Percentiles rank a stretch among this genome's conserved stretches.
phyloP scores from a whole-genome alignment of 2,888 invertebrate species.

The Rhingia rostrata region DNA sequence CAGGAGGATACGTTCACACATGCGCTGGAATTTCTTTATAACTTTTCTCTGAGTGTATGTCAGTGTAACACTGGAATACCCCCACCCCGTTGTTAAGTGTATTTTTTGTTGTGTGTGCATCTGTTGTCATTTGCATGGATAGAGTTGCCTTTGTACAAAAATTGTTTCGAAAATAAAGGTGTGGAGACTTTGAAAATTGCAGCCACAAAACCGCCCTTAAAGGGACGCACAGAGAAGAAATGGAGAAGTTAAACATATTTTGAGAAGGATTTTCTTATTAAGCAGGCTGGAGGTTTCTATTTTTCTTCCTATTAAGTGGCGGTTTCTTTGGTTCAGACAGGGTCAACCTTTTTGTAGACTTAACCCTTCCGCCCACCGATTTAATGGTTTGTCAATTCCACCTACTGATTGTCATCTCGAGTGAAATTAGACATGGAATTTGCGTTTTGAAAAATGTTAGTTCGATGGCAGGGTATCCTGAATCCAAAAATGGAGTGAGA shows the following conservation, averaged over 20 bases:
- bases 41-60: slow-evolving; percentile 57
- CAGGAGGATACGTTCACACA: slow-evolving; percentile 55
- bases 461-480: no score
- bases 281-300: neutral
- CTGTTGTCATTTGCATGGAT: slow-evolving; percentile 60
- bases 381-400: no score
- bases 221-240: neutral
- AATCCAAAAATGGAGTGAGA: no score
- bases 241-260: neutral
- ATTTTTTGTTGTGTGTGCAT: slow-evolving; percentile 39
- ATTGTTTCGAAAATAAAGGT: slow-evolving; percentile 57
- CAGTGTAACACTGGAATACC: slow-evolving; percentile 71
- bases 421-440: no score
- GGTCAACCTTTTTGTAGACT: no score
- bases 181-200: slow-evolving; percentile 45
- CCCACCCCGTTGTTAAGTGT: slow-evolving; percentile 11
- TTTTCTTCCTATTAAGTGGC: no score
- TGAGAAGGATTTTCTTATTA: neutral
- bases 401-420: no score
- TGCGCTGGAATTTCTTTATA: slow-evolving; percentile 68
- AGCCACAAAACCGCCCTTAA: neutral
- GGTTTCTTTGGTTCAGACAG: no score
- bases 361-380: no score
- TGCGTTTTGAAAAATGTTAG: no score
- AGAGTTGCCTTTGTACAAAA: slow-evolving; percentile 61